A percentile compares a stretch with the other conserved stretches of the same genome.
Evolutionary conservation across 2,113 vertebrate genomes (phyloP).

Genomic region (Silurus glanis): DNA sequence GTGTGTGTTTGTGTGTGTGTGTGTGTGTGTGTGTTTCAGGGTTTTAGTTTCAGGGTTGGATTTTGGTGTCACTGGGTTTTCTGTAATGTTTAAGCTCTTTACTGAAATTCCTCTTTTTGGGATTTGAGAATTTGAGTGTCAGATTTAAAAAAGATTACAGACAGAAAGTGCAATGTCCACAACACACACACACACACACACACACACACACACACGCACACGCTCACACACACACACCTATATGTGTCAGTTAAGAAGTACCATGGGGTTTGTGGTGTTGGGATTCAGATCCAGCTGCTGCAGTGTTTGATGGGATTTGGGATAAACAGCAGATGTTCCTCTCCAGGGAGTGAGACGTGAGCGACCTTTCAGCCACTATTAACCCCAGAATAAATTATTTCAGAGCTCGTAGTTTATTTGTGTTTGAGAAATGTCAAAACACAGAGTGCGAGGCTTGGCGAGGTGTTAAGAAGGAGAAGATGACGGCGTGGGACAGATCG

Average conservation of each 20-base stretch:
- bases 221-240: background rate
- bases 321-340: constrained; percentile 32
- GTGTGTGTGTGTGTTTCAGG: background rate
- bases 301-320: background rate
- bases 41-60: background rate
- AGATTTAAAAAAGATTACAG: background rate
- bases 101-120: constrained; percentile 41
- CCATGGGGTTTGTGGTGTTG: background rate
- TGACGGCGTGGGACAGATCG: background rate
- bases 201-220: background rate
- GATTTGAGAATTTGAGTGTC: constrained; percentile 26
- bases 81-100: constrained; percentile 42
- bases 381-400: constrained; percentile 42
- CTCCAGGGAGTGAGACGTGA: constrained; percentile 16
- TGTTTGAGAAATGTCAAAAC: background rate
- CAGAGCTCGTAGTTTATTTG: constrained; percentile 11
- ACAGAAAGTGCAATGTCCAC: constrained; percentile 15
- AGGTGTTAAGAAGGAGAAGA: background rate
- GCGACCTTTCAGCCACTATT: constrained; percentile 20
- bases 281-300: background rate
- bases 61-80: constrained; percentile 17
- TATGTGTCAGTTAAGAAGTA: background rate
- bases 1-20: background rate
- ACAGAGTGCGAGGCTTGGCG: background rate
- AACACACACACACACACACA: background rate